These are phyloP conservation scores for Thamnophis elegans DNA, from an alignment of 2,797 vertebrate genomes.

Conservation along the genomic window DNA sequence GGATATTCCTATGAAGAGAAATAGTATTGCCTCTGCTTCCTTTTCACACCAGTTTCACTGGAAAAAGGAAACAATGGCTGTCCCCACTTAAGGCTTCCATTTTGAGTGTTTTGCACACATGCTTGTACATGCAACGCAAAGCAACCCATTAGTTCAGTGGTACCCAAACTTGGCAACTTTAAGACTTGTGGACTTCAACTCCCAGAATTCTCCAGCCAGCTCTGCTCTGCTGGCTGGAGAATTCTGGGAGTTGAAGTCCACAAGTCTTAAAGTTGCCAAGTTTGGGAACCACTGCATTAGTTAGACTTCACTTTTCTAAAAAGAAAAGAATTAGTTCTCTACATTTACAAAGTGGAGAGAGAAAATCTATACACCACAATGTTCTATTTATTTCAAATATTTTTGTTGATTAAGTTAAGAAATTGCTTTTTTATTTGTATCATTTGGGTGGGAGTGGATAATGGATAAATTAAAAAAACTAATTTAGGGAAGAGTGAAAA, in stretches of 20 bases:
- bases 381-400: not conserved
- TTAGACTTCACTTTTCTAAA: not conserved
- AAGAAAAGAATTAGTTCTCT: not conserved
- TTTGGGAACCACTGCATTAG: too few species aligned
- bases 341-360: not conserved
- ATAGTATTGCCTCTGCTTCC: not conserved
- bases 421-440: not conserved
- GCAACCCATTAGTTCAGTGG: not conserved
- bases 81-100: not conserved
- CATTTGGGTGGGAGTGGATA: not conserved
- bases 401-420: not conserved
- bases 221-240: too few species aligned
- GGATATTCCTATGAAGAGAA: not conserved
- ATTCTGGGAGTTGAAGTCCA: too few species aligned
- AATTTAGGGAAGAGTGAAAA: not conserved
- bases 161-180: too few species aligned
- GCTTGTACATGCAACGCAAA: not conserved
- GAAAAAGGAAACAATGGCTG: not conserved
- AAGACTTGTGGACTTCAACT: too few species aligned
- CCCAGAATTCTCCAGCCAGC: too few species aligned
- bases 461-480: not conserved
- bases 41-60: not conserved
- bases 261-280: too few species aligned
- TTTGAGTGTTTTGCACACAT: not conserved
- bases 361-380: not conserved